phyloP scores from a whole-genome alignment of 2,113 vertebrate genomes.

The Perognathus longimembris region DNA sequence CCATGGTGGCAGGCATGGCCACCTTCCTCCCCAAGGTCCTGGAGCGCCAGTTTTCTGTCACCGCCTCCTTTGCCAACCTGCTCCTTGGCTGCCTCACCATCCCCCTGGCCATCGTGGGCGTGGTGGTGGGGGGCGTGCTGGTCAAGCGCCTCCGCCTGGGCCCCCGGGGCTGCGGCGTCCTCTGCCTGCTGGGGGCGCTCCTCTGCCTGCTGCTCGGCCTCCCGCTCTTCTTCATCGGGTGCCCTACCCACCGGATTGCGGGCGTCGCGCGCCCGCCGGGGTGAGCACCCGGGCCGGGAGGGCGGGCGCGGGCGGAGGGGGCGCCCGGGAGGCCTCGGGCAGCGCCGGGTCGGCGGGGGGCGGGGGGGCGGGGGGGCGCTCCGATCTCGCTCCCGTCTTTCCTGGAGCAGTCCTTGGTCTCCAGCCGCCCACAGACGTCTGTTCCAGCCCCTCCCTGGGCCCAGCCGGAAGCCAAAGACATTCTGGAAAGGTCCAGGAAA shows the following conservation, averaged over 20 bases:
- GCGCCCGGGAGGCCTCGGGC: too few species aligned
- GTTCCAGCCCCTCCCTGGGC: not conserved
- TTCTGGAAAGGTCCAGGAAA: not conserved
- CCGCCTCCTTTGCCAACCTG: conserved; percentile 90
- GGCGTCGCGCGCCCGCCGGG: conserved; percentile 74
- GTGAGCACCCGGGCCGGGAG: conserved; percentile 82
- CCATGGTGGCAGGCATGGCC: conserved; percentile 91
- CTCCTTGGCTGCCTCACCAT: conserved; percentile 92
- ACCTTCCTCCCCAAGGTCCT: conserved; percentile 96
- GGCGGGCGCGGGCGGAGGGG: too few species aligned
- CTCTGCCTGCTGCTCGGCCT: conserved; percentile 83
- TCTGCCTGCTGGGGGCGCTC: conserved; percentile 87
- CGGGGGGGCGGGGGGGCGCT: too few species aligned
- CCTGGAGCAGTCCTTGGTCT: not conserved
- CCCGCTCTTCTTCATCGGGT: conserved; percentile 93
- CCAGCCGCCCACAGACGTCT: not conserved
- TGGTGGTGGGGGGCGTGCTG: conserved; percentile 90
- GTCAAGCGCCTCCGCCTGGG: conserved; percentile 90
- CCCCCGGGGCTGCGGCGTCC: conserved; percentile 81
- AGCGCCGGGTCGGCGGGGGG: too few species aligned
- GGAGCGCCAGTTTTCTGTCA: conserved; percentile 93
- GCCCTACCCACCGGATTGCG: conserved; percentile 88
- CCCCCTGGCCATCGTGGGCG: conserved; percentile 91
- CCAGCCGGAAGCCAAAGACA: not conserved
- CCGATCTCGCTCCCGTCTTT: not conserved